phyloP scores from a whole-genome alignment of 2,888 invertebrate species.

The Willowsia nigromaculata region DNA sequence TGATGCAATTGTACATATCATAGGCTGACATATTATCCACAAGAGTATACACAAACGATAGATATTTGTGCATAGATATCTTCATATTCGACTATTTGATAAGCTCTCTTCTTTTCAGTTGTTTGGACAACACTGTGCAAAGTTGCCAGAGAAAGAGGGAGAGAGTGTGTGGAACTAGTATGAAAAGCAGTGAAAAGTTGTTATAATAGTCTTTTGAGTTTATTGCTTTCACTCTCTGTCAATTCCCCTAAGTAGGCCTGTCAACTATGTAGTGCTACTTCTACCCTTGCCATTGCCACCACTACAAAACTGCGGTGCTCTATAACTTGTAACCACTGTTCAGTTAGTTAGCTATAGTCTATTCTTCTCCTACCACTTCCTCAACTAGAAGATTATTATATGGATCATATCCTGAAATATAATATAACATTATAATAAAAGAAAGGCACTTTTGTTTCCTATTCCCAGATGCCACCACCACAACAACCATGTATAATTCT shows the following conservation, averaged over 20 bases:
- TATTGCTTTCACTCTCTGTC: conserved; percentile 54
- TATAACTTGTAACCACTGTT: background rate
- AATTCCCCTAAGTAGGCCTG: conserved; percentile 40
- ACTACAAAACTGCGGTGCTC: background rate
- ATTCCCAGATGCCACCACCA: conserved; percentile 13
- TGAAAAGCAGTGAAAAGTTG: conserved; percentile 43
- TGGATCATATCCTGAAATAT: background rate
- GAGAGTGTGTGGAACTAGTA: background rate
- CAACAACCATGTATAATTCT: background rate
- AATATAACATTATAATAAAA: background rate
- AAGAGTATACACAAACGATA: background rate
- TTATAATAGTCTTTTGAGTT: conserved; percentile 17
- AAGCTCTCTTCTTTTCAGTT: background rate
- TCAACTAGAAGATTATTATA: background rate
- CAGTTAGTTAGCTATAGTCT: background rate
- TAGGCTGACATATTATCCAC: background rate
- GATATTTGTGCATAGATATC: background rate
- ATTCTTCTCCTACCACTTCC: background rate
- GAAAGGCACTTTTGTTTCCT: background rate
- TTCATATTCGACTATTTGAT: background rate
- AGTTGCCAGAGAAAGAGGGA: background rate
- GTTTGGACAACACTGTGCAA: background rate
- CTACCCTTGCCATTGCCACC: background rate
- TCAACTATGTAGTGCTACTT: background rate
- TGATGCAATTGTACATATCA: background rate